These are phyloP conservation scores for Zaprionus lineosus DNA, from an alignment of 2,888 invertebrate species.

Conservation along the genomic window DNA sequence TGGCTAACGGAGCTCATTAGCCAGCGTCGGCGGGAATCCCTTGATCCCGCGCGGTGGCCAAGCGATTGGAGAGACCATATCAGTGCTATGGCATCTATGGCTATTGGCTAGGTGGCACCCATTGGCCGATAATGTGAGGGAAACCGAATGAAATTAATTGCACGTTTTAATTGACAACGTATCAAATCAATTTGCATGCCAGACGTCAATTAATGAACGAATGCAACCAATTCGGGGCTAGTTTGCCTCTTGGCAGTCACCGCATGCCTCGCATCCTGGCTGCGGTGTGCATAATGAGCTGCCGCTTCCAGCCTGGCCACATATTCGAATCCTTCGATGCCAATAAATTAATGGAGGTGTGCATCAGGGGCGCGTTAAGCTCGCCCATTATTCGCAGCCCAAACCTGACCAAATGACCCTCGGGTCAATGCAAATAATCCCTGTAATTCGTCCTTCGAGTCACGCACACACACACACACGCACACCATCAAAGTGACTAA, in stretches of 20 bases:
- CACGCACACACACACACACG: too few species aligned
- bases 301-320: constrained; percentile 8
- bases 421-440: constrained; percentile 9
- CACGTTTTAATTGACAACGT: constrained; percentile 78
- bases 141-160: constrained; percentile 77
- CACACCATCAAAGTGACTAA: too few species aligned
- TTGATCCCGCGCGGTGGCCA: neutral
- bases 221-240: constrained; percentile 35
- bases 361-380: constrained; percentile 32
- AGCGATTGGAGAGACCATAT: too few species aligned
- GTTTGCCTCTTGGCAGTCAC: constrained; percentile 3
- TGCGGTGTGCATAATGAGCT: constrained; percentile 57
- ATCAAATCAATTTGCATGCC: constrained; percentile 77
- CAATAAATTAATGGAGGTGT: constrained; percentile 62
- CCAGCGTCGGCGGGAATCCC: constrained; percentile 5
- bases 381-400: constrained; percentile 22
- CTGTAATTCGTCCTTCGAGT: too few species aligned
- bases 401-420: neutral
- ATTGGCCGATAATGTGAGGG: constrained; percentile 61
- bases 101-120: constrained; percentile 8
- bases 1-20: constrained; percentile 79
- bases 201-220: constrained; percentile 62
- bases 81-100: neutral
- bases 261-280: constrained; percentile 28
- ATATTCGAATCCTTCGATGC: constrained; percentile 28